Evolutionary conservation across 2,888 invertebrate genomes (phyloP), one percentile per base, ranked within the genome.

Genomic region (Eudasyphora cyanicolor): DNA sequence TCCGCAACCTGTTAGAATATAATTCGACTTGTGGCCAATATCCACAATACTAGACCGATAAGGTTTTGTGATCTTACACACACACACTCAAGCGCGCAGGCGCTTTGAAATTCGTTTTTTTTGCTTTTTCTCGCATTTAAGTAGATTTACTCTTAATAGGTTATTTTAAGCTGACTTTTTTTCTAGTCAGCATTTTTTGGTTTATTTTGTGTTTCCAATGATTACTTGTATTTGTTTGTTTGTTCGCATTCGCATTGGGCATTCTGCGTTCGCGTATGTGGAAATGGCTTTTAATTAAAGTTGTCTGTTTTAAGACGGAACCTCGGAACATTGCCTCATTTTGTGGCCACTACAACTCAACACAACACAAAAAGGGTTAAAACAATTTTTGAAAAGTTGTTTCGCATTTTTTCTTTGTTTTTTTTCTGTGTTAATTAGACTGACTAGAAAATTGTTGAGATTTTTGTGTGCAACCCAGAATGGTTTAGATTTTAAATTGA

Each of bases 1-100:
- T 19, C 76, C 62, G 77, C 49, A 69, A 76, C 83, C 79, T 83
- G 83, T 75, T 77, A 74, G 49, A 75, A 70, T 74, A n/a, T 70
- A 45, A 54, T 76, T 76, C 21, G 70, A 82, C 14, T 12, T 57
- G 54, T 54, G 60, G 19, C 32, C 64, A 45, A 45, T 45, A n/a
- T 38, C 38, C 38, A n/a, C n/a, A 38, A 38, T 6, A 1, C 10
- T 12, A 38, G 45, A 7, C 45, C n/a, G n/a, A 45, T 45, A 45
- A 45, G 14, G n/a, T n/a, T 45, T 38, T 38, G 6, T 10, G 38
- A 38, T 38, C 3, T 45, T n/a, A 12, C 45, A 45, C 45, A 45
- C n/a, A 45, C 45, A n/a, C 45, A 45, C 45, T 4, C 45, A 45
- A 14, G 3, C 45, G n/a, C 3, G 2, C n/a, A 14, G n/a, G 6